A percentile compares a stretch with the other conserved stretches of the same genome.
Evolutionary conservation across 2,888 invertebrate genomes (phyloP).

Genomic region (Amorpha juglandis): DNA sequence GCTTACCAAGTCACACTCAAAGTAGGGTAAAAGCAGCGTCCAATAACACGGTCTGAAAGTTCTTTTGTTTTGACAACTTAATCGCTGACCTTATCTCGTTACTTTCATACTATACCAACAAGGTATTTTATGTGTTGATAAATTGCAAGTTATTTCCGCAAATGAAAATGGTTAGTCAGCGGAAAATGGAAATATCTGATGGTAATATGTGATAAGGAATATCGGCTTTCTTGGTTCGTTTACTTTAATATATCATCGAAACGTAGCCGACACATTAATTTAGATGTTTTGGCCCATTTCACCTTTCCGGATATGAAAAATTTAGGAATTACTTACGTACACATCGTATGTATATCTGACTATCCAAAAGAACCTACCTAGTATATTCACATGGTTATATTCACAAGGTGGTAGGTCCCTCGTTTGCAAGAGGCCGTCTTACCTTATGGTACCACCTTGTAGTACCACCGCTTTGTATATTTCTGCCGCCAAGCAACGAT

Average conservation of each 20-base stretch:
- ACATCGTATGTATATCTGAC: too few relatives aligned
- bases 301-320: too few relatives aligned
- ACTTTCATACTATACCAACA: neutral
- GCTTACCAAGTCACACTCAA: neutral
- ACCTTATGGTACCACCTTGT: too few relatives aligned
- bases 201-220: conserved; percentile 41
- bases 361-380: too few relatives aligned
- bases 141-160: conserved; percentile 36
- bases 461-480: too few relatives aligned
- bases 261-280: neutral
- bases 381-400: too few relatives aligned
- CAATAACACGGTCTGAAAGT: conserved; percentile 28
- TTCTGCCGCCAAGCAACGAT: too few relatives aligned
- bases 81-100: neutral
- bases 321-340: too few relatives aligned
- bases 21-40: neutral
- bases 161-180: conserved; percentile 40
- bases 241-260: conserved; percentile 30
- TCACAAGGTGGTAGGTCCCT: too few relatives aligned
- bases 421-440: too few relatives aligned
- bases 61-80: conserved; percentile 30
- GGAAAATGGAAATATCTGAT: conserved; percentile 45
- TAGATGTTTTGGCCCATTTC: too few relatives aligned
- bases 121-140: too few relatives aligned
- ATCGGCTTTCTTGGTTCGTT: conserved; percentile 37